Base-by-base conservation (phyloP, 1,140 invertebrate species). In the Augochlora pura region DNA sequence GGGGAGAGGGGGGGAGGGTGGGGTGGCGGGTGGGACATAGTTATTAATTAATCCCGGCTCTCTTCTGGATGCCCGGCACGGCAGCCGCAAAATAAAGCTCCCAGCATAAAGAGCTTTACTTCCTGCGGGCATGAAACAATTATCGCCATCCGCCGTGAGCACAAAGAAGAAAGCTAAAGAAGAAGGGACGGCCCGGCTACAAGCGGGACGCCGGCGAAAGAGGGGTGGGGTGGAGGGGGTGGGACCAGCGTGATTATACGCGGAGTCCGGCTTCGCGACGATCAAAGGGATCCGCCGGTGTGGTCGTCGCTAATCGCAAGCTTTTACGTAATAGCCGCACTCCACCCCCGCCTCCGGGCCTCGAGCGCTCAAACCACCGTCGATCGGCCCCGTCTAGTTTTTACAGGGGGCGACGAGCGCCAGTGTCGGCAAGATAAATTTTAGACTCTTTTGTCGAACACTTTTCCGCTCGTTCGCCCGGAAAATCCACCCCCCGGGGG, bases 1-100 rank as follows among this genome's bases (percentile, higher is more conserved):
- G 42, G 0, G 10, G 42, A 46, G 32, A 39, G 52, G 46, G 63
- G 21, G 21, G 23, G 63, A 6, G 49, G 80, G 81, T 81, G 78
- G 72, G 54, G 81, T 75, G 76, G 82, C 59, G 85, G 49, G 71
- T 77, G 80, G 86, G 49, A 80, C 62, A 88, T 90, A 87, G 90
- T 90, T 90, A 90, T 89, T 90, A 90, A 92, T 92, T 90, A 91
- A 91, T 91, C 89, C 82, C 27, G 76, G 79, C 86, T 71, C 88
- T 85, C 77, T 74, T 71, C 73, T 77, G 57, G 72, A 66, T 70
- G 63, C 65, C 52, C 66, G 73, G 49, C 59, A 81, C 74, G 82
- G 76, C 81, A 83, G 84, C 85, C 72, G 74, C 81, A 88, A 90
- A 90, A 91, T 91, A 90, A 91, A 88, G 87, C 90, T 85, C 77